These are phyloP conservation scores for Pasiphila rectangulata DNA, from an alignment of 2,888 invertebrate genomes.

Conservation along the genomic window DNA sequence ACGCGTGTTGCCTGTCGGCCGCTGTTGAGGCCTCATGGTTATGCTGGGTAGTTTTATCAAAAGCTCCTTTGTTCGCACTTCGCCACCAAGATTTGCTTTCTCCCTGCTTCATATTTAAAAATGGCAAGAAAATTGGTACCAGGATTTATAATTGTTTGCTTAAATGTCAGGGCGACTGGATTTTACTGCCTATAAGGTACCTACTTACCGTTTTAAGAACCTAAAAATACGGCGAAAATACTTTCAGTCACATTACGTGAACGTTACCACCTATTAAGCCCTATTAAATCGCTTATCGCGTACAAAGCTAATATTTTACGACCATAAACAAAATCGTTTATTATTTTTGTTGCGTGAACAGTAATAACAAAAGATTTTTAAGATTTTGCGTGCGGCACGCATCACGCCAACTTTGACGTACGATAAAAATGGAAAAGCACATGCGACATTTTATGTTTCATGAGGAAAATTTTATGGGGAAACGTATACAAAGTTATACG, in stretches of 20 bases:
- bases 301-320: constrained; percentile 19
- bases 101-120: too few species aligned
- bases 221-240: too few species aligned
- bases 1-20: too few species aligned
- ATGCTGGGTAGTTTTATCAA: too few species aligned
- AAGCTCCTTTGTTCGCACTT: too few species aligned
- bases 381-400: constrained; percentile 70
- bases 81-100: too few species aligned
- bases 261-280: constrained; percentile 4
- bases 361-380: constrained; percentile 40
- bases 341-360: constrained; percentile 58
- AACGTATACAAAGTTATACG: constrained; percentile 10
- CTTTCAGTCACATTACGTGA: background rate
- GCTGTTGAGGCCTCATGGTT: too few species aligned
- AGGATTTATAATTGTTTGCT: too few species aligned
- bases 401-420: constrained; percentile 46
- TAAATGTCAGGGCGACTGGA: too few species aligned
- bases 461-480: constrained; percentile 23
- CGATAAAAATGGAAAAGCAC: constrained; percentile 40
- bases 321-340: constrained; percentile 39
- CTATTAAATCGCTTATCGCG: constrained; percentile 11
- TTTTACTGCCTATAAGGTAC: too few species aligned
- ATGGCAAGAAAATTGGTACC: too few species aligned
- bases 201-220: too few species aligned
- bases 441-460: constrained; percentile 33